These are phyloP conservation scores for Aphaenogaster floridana DNA, from an alignment of 1,140 invertebrate genomes.

Conservation along the genomic window DNA sequence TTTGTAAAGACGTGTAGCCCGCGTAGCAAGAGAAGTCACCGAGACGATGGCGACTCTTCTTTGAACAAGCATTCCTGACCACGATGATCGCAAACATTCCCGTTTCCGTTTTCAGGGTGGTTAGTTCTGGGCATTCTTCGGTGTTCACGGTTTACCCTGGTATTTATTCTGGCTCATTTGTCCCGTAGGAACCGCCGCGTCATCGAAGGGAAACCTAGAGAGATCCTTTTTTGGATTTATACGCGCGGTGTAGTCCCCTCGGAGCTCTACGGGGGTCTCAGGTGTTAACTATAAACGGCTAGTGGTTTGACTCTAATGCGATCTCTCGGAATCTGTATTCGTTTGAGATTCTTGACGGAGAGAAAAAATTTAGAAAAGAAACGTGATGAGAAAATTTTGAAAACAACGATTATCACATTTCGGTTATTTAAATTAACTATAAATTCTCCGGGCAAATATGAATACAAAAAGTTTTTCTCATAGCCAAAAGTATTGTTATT, in stretches of 20 bases:
- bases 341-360: constrained; percentile 21
- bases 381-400: constrained; percentile 2
- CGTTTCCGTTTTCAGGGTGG: constrained; percentile 77
- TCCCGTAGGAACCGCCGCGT: constrained; percentile 74
- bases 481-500: background rate
- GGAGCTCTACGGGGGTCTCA: constrained; percentile 61
- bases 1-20: constrained; percentile 55
- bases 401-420: background rate
- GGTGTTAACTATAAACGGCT: constrained; percentile 77
- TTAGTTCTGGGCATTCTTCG: constrained; percentile 83
- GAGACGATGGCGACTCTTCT: constrained; percentile 55
- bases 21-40: constrained; percentile 67
- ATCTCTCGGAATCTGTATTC: constrained; percentile 31
- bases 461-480: background rate
- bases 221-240: constrained; percentile 51
- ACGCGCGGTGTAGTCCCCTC: constrained; percentile 39
- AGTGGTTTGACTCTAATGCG: constrained; percentile 42
- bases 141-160: constrained; percentile 81
- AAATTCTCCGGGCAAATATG: background rate
- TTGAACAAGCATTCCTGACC: constrained; percentile 24
- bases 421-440: background rate
- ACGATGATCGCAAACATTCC: constrained; percentile 69
- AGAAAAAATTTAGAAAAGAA: background rate
- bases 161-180: constrained; percentile 85
- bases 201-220: constrained; percentile 58